Conservation (phyloP, 92 coral and sea anemone genomes). For the Epizoanthus ramosus region DNA sequence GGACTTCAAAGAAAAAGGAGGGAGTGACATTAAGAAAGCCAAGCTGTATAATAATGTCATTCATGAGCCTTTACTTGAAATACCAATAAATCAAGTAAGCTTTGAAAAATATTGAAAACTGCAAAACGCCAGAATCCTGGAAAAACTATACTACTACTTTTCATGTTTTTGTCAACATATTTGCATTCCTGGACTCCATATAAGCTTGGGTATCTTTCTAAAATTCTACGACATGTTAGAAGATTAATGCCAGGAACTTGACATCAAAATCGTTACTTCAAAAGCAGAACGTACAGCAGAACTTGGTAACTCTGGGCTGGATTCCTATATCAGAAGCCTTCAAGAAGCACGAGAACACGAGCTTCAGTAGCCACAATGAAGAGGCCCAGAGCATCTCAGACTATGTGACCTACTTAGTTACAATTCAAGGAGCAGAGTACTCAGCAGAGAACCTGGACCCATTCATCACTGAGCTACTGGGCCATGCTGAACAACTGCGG, state of each 20-base stretch:
- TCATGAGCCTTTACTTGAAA: conserved; percentile 21
- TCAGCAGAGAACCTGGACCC: conserved; percentile 23
- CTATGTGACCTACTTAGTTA: conserved; percentile 32
- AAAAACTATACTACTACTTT: not conserved
- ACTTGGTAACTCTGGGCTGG: conserved; percentile 22
- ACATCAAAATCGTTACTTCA: not conserved
- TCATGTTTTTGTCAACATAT: conserved; percentile 11
- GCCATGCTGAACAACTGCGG: conserved; percentile 18
- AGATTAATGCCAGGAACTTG: conserved; percentile 10
- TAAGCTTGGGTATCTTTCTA: conserved; percentile 27
- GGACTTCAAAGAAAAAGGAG: not conserved
- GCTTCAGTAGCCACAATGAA: conserved; percentile 15
- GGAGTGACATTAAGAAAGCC: conserved; percentile 24
- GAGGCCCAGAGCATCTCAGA: conserved; percentile 28
- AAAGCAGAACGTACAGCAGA: conserved; percentile 1
- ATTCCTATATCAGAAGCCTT: not conserved
- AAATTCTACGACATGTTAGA: conserved; percentile 33
- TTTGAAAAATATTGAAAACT: not conserved
- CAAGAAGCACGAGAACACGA: conserved; percentile 13
- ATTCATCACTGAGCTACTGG: conserved; percentile 15
- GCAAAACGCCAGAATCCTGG: not conserved
- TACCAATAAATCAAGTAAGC: conserved; percentile 34
- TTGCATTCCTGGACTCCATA: conserved; percentile 33
- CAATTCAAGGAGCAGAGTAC: conserved; percentile 8
- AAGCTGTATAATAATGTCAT: conserved; percentile 11